These are phyloP conservation scores for Plectropomus leopardus DNA, from an alignment of 2,113 vertebrate species.

Conservation along the genomic window DNA sequence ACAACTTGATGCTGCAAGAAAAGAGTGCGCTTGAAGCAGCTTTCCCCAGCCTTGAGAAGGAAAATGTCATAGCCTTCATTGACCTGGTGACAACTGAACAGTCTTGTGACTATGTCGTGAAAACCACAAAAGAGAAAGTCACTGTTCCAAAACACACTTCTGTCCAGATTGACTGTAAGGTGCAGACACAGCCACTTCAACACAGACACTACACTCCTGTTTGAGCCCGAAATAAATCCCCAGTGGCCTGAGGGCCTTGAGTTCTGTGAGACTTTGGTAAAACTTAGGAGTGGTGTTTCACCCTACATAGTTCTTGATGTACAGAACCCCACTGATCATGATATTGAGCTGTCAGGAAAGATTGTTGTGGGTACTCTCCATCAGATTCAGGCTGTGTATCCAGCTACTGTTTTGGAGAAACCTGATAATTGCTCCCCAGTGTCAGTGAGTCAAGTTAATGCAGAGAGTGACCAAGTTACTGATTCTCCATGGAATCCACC, in stretches of 20 bases:
- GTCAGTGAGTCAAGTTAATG: not conserved
- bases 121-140: too few species aligned
- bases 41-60: too few species aligned
- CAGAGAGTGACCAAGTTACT: not conserved
- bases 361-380: not conserved
- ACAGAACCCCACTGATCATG: constrained; percentile 29
- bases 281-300: not conserved
- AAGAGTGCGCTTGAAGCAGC: too few species aligned
- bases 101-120: too few species aligned
- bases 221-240: constrained; percentile 26
- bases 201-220: not conserved
- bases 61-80: too few species aligned
- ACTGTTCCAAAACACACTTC: too few species aligned
- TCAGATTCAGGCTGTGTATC: not conserved
- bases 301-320: constrained; percentile 20
- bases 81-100: too few species aligned
- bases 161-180: too few species aligned
- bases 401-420: not conserved
- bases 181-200: too few species aligned
- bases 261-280: constrained; percentile 19
- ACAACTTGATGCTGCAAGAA: too few species aligned
- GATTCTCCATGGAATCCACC: constrained; percentile 19
- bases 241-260: constrained; percentile 40
- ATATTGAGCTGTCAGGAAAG: constrained; percentile 8
- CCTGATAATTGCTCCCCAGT: accelerated